A percentile compares a stretch with the other conserved stretches of the same genome.
phyloP scores from a whole-genome alignment of 2,113 vertebrate species.

The Maccullochella peelii region DNA sequence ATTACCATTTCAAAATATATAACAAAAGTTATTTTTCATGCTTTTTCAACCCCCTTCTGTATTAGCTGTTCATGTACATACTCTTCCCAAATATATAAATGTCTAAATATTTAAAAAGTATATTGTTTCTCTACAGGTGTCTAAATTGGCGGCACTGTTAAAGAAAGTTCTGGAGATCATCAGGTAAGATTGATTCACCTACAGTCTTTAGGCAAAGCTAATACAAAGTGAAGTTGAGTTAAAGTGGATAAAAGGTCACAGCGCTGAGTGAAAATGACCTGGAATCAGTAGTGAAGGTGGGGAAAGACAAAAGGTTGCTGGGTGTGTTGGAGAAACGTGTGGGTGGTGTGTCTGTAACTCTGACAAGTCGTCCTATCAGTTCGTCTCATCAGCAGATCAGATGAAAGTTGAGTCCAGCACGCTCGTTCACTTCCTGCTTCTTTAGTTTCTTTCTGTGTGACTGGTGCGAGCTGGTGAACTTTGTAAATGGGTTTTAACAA shows the following conservation, averaged over 20 bases:
- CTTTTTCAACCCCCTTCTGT: no score
- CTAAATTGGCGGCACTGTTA: conserved; percentile 87
- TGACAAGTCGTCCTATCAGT: not conserved
- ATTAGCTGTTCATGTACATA: not conserved
- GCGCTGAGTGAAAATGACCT: not conserved
- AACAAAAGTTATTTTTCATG: no score
- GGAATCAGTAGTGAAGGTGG: not conserved
- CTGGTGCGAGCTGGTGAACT: not conserved
- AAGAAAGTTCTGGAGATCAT: conserved; percentile 90
- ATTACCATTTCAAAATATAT: not conserved
- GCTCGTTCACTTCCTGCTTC: not conserved
- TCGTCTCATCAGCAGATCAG: not conserved
- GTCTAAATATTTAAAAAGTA: not conserved
- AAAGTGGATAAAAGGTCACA: not conserved
- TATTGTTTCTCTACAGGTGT: conserved; percentile 83
- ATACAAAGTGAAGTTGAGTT: not conserved
- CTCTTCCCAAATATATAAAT: not conserved
- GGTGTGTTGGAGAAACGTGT: not conserved
- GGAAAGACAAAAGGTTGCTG: not conserved
- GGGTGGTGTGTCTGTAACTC: not conserved
- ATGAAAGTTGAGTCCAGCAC: not conserved
- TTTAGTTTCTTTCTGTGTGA: not conserved
- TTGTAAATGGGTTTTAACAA: not conserved
- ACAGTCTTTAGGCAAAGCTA: not conserved
- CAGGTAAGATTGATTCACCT: conserved; percentile 84